Evolutionary conservation across 1,140 invertebrate species (phyloP).

Genomic region (Sesamia nonagrioides): DNA sequence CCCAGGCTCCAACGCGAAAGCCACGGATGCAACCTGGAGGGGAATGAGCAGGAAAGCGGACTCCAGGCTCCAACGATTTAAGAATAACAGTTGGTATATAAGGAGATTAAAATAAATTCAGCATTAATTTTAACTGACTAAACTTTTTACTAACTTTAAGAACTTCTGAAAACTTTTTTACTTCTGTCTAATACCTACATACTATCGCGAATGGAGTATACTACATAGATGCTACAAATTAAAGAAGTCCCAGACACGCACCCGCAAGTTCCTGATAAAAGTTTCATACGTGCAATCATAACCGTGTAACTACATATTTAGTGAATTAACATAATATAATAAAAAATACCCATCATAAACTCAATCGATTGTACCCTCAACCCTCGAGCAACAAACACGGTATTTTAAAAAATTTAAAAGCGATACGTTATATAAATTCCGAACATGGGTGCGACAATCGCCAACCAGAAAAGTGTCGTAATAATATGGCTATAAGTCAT

Average conservation of each 20-base stretch:
- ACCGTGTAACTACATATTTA: constrained; percentile 66
- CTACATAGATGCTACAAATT: neutral
- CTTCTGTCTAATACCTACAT: too few relatives aligned
- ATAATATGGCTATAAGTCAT: constrained; percentile 71
- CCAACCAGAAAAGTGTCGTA: constrained; percentile 71
- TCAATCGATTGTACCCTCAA: constrained; percentile 71
- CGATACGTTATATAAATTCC: constrained; percentile 71
- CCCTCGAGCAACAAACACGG: constrained; percentile 72
- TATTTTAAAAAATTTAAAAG: constrained; percentile 70
- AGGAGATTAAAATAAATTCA: too few relatives aligned
- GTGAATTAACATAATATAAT: constrained; percentile 76
- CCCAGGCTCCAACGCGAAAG: too few relatives aligned
- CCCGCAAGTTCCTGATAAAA: constrained; percentile 24
- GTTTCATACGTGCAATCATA: constrained; percentile 61
- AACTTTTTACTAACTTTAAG: too few relatives aligned
- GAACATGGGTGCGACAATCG: constrained; percentile 63
- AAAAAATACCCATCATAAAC: constrained; percentile 77
- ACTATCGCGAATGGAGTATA: too few relatives aligned
- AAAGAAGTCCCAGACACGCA: constrained; percentile 12
- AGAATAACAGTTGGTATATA: too few relatives aligned
- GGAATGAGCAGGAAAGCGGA: too few relatives aligned
- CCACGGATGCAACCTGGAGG: too few relatives aligned
- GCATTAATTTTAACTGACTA: too few relatives aligned
- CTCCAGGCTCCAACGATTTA: too few relatives aligned
- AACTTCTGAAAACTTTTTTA: too few relatives aligned